These are phyloP conservation scores for Cydia amplana DNA, from an alignment of 1,140 invertebrate genomes.

Conservation along the genomic window DNA sequence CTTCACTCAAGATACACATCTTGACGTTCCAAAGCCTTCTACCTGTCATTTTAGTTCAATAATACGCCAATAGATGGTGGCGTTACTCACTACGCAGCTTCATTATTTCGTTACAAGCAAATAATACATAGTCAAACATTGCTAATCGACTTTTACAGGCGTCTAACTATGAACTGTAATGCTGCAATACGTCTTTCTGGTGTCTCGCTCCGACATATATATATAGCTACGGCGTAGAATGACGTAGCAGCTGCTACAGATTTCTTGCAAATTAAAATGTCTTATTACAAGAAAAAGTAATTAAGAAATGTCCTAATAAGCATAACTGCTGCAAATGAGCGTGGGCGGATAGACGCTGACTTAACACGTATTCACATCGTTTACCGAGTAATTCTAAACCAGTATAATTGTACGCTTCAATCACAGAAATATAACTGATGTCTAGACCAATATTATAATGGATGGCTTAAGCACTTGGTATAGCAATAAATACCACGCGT, in stretches of 20 bases:
- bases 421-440: neutral
- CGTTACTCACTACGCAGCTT: no score
- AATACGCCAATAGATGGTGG: no score
- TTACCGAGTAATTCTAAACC: neutral
- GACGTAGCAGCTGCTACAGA: neutral
- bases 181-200: no score
- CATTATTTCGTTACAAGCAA: no score
- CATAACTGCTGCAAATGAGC: neutral
- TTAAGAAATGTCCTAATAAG: neutral
- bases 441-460: neutral
- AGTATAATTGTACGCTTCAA: neutral
- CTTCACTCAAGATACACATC: no score
- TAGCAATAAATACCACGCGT: slow-evolving; percentile 22
- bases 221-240: no score
- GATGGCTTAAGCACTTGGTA: neutral
- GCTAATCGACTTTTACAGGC: no score
- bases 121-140: no score
- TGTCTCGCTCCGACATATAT: no score
- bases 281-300: slow-evolving; percentile 6
- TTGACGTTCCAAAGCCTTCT: no score
- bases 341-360: slow-evolving; percentile 42
- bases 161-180: no score
- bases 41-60: no score
- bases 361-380: slow-evolving; percentile 35
- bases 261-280: neutral